Evolutionary conservation across 2,113 vertebrate species (phyloP), one percentile per base, ranked within the genome.

Genomic region (Barbus barbus): DNA sequence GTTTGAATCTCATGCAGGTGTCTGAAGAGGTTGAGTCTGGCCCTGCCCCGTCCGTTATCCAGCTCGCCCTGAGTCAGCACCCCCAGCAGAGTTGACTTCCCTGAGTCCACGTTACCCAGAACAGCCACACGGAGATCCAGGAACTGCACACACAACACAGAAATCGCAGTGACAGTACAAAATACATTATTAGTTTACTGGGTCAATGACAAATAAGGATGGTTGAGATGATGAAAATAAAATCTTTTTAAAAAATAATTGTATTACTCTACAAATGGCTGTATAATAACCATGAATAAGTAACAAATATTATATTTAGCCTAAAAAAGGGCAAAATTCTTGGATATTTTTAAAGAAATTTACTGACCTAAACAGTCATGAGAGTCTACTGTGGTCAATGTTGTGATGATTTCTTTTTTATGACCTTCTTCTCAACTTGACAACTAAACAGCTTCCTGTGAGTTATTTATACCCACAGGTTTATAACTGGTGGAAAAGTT

Each of bases 1-100:
- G 97, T 97, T 87, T 99, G 97, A 93, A 99, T 98, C 92, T 99
- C 97, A 78, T 99, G 97, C 77, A 98, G 95, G 65, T 99, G 97
- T 46, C 97, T 95, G 92, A 99, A 99, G 58, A 99, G 97, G 91
- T 99, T 99, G 90, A 98, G 97, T 0, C 97, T 94, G 0, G 97
- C 97, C 38, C 97, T 93, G 38, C 97, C 97, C 36, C 97, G 94
- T 9, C 97, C 97, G 0, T 98, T 99, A 93, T 99, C 97, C 90
- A 99, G 93, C 90, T 98, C 97, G 20, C 97, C 97, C 91, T 98
- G 97, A 0, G 97, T 98, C 90, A 99, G 93, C 67, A 99, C 97
- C 3, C 97, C 97, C 86, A 98, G 92, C 60, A 99, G 93, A 8
- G 97, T 99, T 0, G 97, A 98, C 91, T 99, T 98, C 51, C 97